These are phyloP conservation scores for Operophtera brumata DNA, from an alignment of 2,888 invertebrate genomes.

Conservation along the genomic window DNA sequence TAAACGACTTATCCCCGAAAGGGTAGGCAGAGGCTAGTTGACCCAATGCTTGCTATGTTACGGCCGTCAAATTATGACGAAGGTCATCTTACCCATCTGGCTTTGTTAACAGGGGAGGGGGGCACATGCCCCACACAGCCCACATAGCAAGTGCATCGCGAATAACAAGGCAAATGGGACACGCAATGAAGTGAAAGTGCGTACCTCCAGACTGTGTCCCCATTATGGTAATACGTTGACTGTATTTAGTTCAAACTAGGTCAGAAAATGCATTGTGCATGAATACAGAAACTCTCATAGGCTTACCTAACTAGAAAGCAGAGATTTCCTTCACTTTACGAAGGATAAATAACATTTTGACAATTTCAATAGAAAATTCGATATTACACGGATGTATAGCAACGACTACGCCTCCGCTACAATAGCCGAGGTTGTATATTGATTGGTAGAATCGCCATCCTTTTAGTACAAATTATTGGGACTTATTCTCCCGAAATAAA, in stretches of 20 bases:
- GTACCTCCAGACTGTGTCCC: constrained; percentile 41
- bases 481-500: too few species aligned
- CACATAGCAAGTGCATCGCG: constrained; percentile 28
- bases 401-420: constrained; percentile 1
- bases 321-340: too few species aligned
- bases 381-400: neutral
- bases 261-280: neutral
- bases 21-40: neutral
- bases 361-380: neutral
- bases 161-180: constrained; percentile 54
- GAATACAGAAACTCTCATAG: too few species aligned
- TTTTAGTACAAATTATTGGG: too few species aligned
- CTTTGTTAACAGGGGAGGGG: neutral
- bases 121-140: neutral
- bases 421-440: neutral
- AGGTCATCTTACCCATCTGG: too few species aligned
- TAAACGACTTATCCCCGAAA: too few species aligned
- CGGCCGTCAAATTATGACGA: too few species aligned
- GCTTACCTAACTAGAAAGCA: too few species aligned
- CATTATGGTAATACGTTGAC: constrained; percentile 14
- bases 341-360: too few species aligned
- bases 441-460: neutral
- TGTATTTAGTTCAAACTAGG: constrained; percentile 1
- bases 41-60: too few species aligned
- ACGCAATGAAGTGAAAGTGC: constrained; percentile 39